A percentile compares a stretch with the other conserved stretches of the same genome.
Conservation (phyloP, 1,140 invertebrate genomes). For the Drosophila varians region DNA sequence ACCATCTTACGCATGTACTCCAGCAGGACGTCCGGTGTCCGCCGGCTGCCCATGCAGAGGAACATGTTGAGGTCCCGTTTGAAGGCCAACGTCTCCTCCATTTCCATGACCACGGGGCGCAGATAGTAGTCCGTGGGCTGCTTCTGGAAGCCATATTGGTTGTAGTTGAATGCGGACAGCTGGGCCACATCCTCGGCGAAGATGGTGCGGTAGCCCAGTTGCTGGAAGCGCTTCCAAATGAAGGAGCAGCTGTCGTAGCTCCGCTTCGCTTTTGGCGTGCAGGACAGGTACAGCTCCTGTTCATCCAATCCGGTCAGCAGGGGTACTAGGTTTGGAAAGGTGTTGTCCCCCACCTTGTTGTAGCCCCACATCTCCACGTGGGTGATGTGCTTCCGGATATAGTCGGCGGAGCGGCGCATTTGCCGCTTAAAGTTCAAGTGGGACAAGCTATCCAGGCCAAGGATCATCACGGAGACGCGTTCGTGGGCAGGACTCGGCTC, state of each 20-base stretch:
- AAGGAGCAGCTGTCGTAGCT: conserved; percentile 89
- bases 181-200: conserved; percentile 90
- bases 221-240: conserved; percentile 91
- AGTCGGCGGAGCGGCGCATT: conserved; percentile 89
- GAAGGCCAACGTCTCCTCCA: conserved; percentile 57
- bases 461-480: conserved; percentile 87
- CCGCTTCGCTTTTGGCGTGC: conserved; percentile 83
- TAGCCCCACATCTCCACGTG: conserved; percentile 90
- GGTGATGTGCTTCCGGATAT: conserved; percentile 85
- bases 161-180: conserved; percentile 91
- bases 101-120: conserved; percentile 27
- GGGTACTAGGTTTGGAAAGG: conserved; percentile 92
- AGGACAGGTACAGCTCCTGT: conserved; percentile 86
- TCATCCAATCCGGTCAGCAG: conserved; percentile 88
- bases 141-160: conserved; percentile 88
- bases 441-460: conserved; percentile 95
- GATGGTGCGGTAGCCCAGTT: conserved; percentile 89
- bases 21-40: conserved; percentile 82
- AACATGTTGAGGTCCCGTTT: conserved; percentile 83
- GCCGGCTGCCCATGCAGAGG: conserved; percentile 84
- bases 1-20: conserved; percentile 89
- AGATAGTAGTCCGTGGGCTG: conserved; percentile 47
- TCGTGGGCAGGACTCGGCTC: conserved; percentile 1
- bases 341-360: conserved; percentile 93
- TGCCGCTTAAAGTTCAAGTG: conserved; percentile 92